Evolutionary conservation across 2,797 vertebrate species (phyloP).

Genomic region (Neosilurus mollespiculum): DNA sequence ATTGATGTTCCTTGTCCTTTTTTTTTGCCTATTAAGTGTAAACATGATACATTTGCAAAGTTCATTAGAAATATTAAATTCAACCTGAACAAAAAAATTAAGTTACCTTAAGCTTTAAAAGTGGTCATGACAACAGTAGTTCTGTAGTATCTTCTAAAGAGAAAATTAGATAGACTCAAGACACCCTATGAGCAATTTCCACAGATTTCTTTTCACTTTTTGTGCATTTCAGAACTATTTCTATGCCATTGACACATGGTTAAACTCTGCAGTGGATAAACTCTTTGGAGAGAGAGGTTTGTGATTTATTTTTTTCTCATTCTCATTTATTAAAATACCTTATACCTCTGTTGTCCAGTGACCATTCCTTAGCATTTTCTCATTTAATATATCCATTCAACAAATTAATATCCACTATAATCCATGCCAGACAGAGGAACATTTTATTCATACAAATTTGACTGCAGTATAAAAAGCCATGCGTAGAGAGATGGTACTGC

Average conservation of each 20-base stretch:
- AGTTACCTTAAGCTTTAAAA: neutral
- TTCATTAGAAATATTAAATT: constrained; percentile 2
- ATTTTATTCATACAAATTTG: neutral
- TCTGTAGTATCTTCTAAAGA: neutral
- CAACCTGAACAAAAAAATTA: neutral
- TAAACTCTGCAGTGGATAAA: constrained; percentile 79
- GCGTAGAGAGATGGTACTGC: neutral
- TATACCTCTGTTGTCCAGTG: neutral
- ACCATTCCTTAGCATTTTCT: neutral
- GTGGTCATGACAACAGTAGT: constrained; percentile 1
- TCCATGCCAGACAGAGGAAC: neutral
- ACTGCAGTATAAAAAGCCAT: neutral
- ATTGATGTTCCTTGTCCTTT: constrained; percentile 36
- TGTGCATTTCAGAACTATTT: constrained; percentile 74
- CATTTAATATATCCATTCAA: neutral
- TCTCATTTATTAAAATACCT: neutral
- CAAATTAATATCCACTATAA: neutral
- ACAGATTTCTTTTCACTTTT: constrained; percentile 28
- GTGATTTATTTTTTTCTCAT: constrained; percentile 49
- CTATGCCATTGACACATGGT: constrained; percentile 73
- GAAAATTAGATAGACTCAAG: constrained; percentile 24
- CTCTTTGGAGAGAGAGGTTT: constrained; percentile 84
- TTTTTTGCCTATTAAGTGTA: constrained; percentile 38
- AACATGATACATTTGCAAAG: neutral
- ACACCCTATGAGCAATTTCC: neutral